phyloP scores from a whole-genome alignment of 2,888 invertebrate species.

The Polydesmus complanatus region DNA sequence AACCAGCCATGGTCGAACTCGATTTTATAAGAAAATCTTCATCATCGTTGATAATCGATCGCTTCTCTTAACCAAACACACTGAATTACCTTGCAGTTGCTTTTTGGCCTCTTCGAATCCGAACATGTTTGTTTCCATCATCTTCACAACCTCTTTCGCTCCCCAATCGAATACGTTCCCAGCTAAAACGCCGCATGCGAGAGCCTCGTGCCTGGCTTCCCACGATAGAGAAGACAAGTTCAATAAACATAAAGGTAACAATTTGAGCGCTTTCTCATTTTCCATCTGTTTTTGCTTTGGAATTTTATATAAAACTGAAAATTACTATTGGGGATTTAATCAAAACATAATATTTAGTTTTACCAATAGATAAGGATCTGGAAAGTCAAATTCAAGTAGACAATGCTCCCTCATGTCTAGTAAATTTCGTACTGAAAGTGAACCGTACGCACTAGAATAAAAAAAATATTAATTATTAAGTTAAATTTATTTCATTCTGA shows the following conservation, averaged over 20 bases:
- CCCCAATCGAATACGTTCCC: slow-evolving; percentile 99
- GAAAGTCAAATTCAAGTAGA: slow-evolving; percentile 77
- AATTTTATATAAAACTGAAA: background rate
- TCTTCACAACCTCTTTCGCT: slow-evolving; percentile 71
- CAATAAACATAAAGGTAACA: slow-evolving; percentile 50
- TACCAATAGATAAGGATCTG: slow-evolving; percentile 60
- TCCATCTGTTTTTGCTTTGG: slow-evolving; percentile 70
- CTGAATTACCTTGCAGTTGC: slow-evolving; percentile 52
- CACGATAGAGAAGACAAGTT: slow-evolving; percentile 53
- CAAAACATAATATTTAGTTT: slow-evolving; percentile 17
- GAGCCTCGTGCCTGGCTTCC: slow-evolving; percentile 26
- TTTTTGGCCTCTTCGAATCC: slow-evolving; percentile 67
- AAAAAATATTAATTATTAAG: slow-evolving; percentile 21
- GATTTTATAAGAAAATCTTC: background rate
- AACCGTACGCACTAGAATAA: slow-evolving; percentile 49
- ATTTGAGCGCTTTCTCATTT: slow-evolving; percentile 61
- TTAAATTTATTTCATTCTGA: too few relatives aligned
- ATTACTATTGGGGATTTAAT: background rate
- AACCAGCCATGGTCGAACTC: slow-evolving; percentile 74
- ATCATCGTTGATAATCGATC: background rate
- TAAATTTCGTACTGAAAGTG: slow-evolving; percentile 73
- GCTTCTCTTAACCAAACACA: slow-evolving; percentile 19
- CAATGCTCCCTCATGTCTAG: slow-evolving; percentile 85
- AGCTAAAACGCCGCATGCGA: slow-evolving; percentile 41
- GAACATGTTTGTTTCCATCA: slow-evolving; percentile 63